Evolutionary conservation across 2,113 vertebrate genomes (phyloP), one percentile per base, ranked within the genome.

Genomic region (Poeciliopsis turrubarensis): DNA sequence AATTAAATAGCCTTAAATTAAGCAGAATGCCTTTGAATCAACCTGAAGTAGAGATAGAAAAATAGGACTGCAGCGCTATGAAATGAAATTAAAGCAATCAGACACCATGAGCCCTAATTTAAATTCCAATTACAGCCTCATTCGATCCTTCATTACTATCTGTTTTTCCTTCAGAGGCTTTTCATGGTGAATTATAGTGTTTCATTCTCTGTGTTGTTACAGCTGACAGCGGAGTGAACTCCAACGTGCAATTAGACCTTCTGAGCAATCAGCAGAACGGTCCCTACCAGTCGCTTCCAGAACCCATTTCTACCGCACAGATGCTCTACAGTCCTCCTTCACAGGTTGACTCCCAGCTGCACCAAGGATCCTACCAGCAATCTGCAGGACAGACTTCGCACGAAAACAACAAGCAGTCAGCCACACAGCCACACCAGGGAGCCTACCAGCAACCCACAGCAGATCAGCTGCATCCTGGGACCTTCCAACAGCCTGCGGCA

Each of bases 231-330:
- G 95, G 95, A 63, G 92, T 96, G 79, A 95, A 94, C 78, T 95
- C 95, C 60, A 90, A 95, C 0, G 91, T 97, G 61, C 95, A 96
- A 70, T 94, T 95, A 0, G 96, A 97, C 27, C 95, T 95, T 0
- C 94, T 95, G 73, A 95, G 94, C 91, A 96, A 95, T 94, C 97
- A 97, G 93, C 96, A 96, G 60, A 97, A 96, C 1, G 92, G 94
- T 60, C 87, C 94, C 82, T 96, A 96, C 90, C 96, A 96, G 0
- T 96, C 95, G 0, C 86, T 95, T 47, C 93, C 93, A 0, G 97
- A 99, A 0, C 27, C 95, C 0, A 87, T 92, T 0, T 93, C 94
- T 4, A 85, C 95, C 2, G 75, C 91, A 37, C 89, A 95, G 67
- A 93, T 92, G 2, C 82, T 92, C 66, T 89, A 86, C 82, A 91